These are phyloP conservation scores for Distichodus sexfasciatus DNA, from an alignment of 2,797 vertebrate genomes.

Conservation along the genomic window DNA sequence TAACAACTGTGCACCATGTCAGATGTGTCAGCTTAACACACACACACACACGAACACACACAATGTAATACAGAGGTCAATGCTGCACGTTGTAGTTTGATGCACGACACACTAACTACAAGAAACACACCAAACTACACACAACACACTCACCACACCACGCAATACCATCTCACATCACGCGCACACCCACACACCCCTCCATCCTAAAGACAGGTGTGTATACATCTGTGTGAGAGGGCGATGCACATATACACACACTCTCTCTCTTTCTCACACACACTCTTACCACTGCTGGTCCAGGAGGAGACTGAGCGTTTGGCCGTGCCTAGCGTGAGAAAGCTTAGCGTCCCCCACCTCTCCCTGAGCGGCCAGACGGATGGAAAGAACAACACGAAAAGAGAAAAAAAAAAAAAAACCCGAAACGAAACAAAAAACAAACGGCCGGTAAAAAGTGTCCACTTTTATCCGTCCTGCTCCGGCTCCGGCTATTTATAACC, in stretches of 20 bases:
- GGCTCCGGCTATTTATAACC: constrained; percentile 9
- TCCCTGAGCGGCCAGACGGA: background rate
- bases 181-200: too few species aligned
- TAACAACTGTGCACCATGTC: too few species aligned
- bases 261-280: too few species aligned
- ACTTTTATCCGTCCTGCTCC: background rate
- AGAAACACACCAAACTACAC: too few species aligned
- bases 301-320: constrained; percentile 7
- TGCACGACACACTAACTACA: too few species aligned
- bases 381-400: constrained; percentile 29
- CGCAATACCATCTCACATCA: too few species aligned
- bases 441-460: constrained; percentile 11
- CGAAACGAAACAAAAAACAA: background rate
- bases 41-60: background rate
- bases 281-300: constrained; percentile 34
- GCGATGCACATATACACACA: background rate
- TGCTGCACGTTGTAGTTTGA: too few species aligned
- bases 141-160: too few species aligned
- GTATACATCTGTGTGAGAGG: too few species aligned
- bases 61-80: background rate
- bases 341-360: background rate
- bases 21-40: too few species aligned
- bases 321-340: constrained; percentile 18
- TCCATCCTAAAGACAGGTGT: too few species aligned
- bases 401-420: background rate